Percentiles rank a stretch among this genome's conserved stretches.
Conservation (phyloP, 2,888 invertebrate genomes). For the Agelastica alni region DNA sequence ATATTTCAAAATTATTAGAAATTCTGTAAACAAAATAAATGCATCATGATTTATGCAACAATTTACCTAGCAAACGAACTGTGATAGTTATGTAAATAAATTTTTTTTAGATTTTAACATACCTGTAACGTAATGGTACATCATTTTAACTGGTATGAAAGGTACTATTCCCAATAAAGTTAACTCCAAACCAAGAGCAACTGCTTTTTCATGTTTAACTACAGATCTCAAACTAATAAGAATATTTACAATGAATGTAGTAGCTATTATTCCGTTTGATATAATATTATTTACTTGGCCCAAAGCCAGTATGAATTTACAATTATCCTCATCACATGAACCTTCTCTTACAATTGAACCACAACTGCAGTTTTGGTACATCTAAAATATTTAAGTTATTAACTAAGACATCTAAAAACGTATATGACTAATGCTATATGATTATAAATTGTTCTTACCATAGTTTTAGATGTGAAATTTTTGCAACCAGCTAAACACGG, state of each 20-base stretch:
- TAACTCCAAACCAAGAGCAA: constrained; percentile 64
- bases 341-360: constrained; percentile 58
- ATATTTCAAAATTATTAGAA: too few relatives aligned
- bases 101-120: too few relatives aligned
- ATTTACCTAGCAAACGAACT: too few relatives aligned
- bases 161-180: constrained; percentile 62
- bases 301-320: constrained; percentile 60
- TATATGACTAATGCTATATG: constrained; percentile 15
- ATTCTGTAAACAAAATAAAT: too few relatives aligned
- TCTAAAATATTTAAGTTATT: constrained; percentile 41
- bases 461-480: constrained; percentile 50
- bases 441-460: constrained; percentile 52
- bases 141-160: constrained; percentile 66
- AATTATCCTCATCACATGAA: constrained; percentile 59
- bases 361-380: constrained; percentile 59
- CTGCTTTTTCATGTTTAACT: constrained; percentile 64
- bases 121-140: constrained; percentile 62
- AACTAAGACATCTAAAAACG: constrained; percentile 8
- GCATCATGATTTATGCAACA: too few relatives aligned
- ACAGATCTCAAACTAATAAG: constrained; percentile 63
- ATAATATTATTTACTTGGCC: constrained; percentile 46
- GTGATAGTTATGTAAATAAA: too few relatives aligned
- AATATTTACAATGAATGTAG: constrained; percentile 58
- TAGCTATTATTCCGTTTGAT: constrained; percentile 48
- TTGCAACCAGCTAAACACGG: constrained; percentile 77